Percentiles rank a stretch among this genome's conserved stretches.
Evolutionary conservation across 2,888 invertebrate genomes (phyloP).

Genomic region (Hirtodrosophila confusa): DNA sequence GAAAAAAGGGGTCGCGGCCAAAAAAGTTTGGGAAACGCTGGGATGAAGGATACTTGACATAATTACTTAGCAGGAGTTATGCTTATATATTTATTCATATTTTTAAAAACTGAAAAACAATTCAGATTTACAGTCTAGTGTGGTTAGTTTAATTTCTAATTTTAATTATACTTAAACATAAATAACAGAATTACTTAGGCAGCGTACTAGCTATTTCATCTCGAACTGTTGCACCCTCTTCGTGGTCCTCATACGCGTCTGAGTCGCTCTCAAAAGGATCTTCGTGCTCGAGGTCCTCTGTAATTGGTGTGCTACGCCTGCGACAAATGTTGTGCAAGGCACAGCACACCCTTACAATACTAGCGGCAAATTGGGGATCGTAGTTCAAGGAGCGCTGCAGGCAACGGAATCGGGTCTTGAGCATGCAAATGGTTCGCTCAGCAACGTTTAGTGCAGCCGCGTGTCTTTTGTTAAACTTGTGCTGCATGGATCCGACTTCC

Average conservation of each 20-base stretch:
- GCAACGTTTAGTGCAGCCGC: background rate
- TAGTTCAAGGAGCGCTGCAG: constrained; percentile 1
- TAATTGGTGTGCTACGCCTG: background rate
- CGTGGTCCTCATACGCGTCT: background rate
- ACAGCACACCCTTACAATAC: constrained; percentile 8
- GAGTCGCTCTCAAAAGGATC: background rate
- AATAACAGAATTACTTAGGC: no score
- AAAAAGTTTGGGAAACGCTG: no score
- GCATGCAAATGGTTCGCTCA: background rate
- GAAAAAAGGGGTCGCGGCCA: no score
- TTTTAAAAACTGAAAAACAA: no score
- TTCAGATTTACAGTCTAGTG: no score
- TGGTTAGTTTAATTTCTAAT: no score
- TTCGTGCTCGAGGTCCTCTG: background rate
- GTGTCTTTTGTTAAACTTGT: constrained; percentile 5
- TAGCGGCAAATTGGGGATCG: background rate
- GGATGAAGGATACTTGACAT: no score
- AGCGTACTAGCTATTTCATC: no score
- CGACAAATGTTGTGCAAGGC: constrained; percentile 12
- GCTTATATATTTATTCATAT: no score
- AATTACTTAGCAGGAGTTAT: no score
- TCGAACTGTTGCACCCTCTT: no score
- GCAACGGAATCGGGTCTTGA: constrained; percentile 5
- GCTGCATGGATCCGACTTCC: background rate
- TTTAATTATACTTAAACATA: no score